Evolutionary conservation across 2,888 invertebrate species (phyloP).

Genomic region (Globia sparganii): DNA sequence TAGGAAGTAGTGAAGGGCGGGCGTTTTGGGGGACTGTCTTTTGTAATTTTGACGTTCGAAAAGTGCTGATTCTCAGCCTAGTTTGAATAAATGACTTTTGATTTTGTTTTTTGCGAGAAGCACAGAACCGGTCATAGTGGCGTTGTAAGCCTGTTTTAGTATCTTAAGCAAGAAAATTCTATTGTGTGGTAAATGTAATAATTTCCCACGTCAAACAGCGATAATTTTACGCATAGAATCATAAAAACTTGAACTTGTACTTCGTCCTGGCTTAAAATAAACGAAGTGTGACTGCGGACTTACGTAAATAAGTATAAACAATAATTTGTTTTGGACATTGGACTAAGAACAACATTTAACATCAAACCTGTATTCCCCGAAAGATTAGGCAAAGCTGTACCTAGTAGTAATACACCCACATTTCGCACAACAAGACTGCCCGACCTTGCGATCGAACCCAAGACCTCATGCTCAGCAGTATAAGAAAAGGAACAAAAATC

Average conservation of each 20-base stretch:
- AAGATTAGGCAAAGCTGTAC: not conserved
- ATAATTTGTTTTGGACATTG: not conserved
- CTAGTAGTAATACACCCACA: not conserved
- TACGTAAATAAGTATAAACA: not conserved
- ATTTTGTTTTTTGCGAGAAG: no score
- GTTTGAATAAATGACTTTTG: no score
- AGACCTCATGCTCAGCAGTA: not conserved
- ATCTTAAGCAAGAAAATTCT: not conserved
- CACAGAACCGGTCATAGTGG: not conserved
- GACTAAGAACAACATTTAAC: not conserved
- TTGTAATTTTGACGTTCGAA: no score
- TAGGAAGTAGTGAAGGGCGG: no score
- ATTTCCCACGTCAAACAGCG: not conserved
- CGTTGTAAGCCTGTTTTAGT: not conserved
- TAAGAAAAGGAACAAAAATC: not conserved
- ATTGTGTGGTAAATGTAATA: not conserved
- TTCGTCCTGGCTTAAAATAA: not conserved
- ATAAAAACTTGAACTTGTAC: not conserved
- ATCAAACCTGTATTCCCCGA: not conserved
- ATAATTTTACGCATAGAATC: not conserved
- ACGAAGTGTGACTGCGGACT: not conserved
- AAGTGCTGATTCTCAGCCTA: no score
- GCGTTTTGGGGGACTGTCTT: no score
- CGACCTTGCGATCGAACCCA: not conserved
- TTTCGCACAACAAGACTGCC: not conserved